These are phyloP conservation scores for Varanus salvator DNA, from an alignment of 2,113 vertebrate species.

Conservation along the genomic window DNA sequence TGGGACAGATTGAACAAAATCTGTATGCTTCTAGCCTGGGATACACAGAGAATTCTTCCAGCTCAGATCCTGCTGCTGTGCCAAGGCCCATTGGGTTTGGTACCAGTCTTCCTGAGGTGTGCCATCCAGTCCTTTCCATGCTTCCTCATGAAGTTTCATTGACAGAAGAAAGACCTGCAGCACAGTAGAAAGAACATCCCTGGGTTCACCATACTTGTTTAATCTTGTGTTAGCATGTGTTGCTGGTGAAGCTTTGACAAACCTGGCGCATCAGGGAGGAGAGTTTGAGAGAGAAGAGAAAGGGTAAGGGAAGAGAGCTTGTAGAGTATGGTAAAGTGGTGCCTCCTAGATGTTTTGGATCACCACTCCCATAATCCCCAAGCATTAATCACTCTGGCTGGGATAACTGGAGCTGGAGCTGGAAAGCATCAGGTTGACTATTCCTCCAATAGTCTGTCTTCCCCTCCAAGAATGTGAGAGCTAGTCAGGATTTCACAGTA, in stretches of 20 bases:
- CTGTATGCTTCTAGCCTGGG: neutral
- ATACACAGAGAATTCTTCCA: neutral
- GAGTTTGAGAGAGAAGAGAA: neutral
- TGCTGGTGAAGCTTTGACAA: neutral
- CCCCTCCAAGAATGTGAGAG: neutral
- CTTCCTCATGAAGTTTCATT: neutral
- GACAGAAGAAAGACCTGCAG: too few relatives aligned
- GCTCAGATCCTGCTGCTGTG: neutral
- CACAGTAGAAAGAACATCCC: neutral
- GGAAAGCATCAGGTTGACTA: too few relatives aligned
- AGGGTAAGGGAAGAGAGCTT: neutral
- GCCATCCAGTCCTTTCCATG: neutral
- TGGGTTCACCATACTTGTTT: too few relatives aligned
- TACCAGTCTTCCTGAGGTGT: neutral
- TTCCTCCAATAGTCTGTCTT: neutral
- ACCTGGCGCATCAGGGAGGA: neutral
- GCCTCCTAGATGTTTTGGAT: too few relatives aligned
- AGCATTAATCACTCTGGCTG: too few relatives aligned
- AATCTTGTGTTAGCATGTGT: neutral
- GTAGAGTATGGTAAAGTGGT: neutral
- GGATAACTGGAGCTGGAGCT: too few relatives aligned
- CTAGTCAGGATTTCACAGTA: neutral
- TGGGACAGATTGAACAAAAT: too few relatives aligned
- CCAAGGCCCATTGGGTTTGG: neutral
- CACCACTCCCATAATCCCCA: too few relatives aligned